Conservation (phyloP, 2,888 invertebrate genomes). For the Drosophila mimica region DNA sequence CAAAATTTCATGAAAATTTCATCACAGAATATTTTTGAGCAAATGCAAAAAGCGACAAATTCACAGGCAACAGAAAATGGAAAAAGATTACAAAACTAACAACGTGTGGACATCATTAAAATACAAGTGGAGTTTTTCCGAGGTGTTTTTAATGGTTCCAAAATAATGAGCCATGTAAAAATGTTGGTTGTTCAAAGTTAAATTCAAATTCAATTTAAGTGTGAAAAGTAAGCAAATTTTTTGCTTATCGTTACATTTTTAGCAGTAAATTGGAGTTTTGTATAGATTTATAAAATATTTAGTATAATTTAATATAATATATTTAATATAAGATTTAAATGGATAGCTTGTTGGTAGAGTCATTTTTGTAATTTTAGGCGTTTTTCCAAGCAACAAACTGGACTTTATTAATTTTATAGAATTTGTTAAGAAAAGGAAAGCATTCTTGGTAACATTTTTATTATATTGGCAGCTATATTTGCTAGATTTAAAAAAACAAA, state of each 20-base stretch:
- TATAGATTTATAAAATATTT: background rate
- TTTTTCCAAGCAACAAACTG: too few species aligned
- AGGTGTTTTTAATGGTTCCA: background rate
- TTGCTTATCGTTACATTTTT: background rate
- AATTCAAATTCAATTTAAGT: background rate
- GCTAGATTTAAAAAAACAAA: too few species aligned
- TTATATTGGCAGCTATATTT: too few species aligned
- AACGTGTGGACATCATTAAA: conserved; percentile 21
- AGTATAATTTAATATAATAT: too few species aligned
- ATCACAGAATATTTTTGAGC: background rate
- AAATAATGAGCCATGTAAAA: conserved; percentile 10
- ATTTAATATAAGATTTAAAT: too few species aligned
- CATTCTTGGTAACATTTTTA: too few species aligned
- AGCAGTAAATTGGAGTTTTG: background rate
- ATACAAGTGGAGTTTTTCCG: conserved; percentile 2
- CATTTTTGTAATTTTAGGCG: too few species aligned
- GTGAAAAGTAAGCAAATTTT: background rate
- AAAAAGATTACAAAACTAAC: background rate
- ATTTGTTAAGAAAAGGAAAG: too few species aligned
- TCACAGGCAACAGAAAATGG: background rate
- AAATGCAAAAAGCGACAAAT: conserved; percentile 23
- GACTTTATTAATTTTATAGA: too few species aligned
- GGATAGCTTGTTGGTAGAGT: too few species aligned
- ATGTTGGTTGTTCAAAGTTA: background rate
- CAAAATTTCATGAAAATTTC: conserved; percentile 23